These are phyloP conservation scores for Atlantisia rogersi DNA, from an alignment of 2,113 vertebrate species.

Conservation along the genomic window DNA sequence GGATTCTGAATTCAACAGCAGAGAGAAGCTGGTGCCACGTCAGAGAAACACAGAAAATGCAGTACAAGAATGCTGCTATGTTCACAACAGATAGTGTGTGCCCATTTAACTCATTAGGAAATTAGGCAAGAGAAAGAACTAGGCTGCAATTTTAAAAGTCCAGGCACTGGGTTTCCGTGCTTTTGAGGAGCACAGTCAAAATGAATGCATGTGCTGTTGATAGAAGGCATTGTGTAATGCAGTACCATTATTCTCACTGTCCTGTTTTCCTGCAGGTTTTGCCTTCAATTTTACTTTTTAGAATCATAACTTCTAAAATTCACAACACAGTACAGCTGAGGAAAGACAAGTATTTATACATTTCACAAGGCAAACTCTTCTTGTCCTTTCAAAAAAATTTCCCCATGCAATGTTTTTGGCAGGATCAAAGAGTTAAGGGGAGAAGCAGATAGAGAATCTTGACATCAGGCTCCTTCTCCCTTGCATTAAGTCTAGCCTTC, in stretches of 20 bases:
- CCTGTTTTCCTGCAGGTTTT: background rate
- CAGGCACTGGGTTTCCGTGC: background rate
- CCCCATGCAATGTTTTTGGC: background rate
- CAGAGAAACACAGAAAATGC: background rate
- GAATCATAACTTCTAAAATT: background rate
- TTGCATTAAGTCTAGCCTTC: background rate
- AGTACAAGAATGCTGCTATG: background rate
- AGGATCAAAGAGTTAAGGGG: background rate
- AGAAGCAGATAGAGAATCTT: background rate
- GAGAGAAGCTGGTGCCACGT: background rate
- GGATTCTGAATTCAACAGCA: background rate
- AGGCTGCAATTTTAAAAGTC: background rate
- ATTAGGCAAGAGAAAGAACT: background rate
- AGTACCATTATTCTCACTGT: background rate
- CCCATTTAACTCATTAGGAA: background rate
- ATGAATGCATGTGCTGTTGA: background rate
- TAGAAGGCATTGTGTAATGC: background rate
- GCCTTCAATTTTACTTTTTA: background rate
- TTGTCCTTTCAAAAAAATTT: background rate
- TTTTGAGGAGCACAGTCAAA: background rate
- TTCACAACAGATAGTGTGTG: background rate
- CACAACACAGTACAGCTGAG: background rate
- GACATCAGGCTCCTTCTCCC: background rate
- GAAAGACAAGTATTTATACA: background rate
- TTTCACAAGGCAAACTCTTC: background rate